Base-by-base conservation (phyloP, 1,140 invertebrate genomes). In the Trichoplusia ni region DNA sequence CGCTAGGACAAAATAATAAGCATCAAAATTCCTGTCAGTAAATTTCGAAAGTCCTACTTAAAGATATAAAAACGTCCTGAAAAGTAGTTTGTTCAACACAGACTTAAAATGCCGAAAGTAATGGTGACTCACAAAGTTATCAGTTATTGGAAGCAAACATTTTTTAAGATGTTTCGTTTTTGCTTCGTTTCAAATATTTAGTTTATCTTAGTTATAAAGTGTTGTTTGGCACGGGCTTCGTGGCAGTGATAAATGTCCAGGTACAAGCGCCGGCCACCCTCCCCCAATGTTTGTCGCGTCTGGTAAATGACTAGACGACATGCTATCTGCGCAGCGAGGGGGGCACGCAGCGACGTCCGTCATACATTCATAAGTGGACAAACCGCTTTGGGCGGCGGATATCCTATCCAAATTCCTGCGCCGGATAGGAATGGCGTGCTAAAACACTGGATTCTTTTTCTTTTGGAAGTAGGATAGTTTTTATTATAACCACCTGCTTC, bases 251-350 rank as follows among this genome's bases (percentile, higher is more conserved):
- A 31, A 47, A 60, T 46, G 40, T 18, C 40, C 19, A 19, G 29
- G 29, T 46, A 35, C 42, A 35, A 29, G 29, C 18, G 16, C 35
- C 56, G 42, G 18, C 37, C 47, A 46, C 51, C 29, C 46, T 64
- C 62, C 69, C 69, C 49, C 67, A 33, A 59, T 49, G 54, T 69
- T 70, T 62, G 42, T 51, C 51, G 16, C 63, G 68, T 68, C 69
- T 76, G 56, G 40, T 66, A 74, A 77, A 79, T 54, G 77, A 72
- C 73, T 77, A 74, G 73, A 75, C 77, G 75, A 75, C 79, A 83
- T 75, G 75, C 73, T 68, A 81, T 69, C 65, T 70, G 61, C 71
- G 75, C 69, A 71, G 75, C 35, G 69, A 75, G 77, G 76, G 29
- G 77, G 76, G 74, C 72, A 71, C 51, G 62, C 31, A 19, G 14